Percentiles rank a stretch among this genome's conserved stretches.
Conservation (phyloP, 2,113 vertebrate species). For the Lasiurus cinereus region DNA sequence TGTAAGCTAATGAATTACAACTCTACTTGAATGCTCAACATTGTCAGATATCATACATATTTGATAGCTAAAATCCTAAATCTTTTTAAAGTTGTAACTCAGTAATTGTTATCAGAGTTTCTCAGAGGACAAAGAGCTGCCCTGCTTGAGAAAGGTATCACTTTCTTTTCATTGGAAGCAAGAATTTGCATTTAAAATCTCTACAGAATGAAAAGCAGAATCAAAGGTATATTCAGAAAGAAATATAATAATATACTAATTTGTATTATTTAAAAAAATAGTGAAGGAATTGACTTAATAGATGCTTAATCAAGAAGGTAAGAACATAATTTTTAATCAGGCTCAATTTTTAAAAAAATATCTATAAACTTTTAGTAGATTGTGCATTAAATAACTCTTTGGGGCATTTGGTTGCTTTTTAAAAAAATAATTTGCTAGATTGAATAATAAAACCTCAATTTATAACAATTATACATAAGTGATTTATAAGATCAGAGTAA, state of each 20-base stretch:
- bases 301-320: not conserved
- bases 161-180: slow-evolving; percentile 49
- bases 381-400: not conserved
- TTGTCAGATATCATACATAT: slow-evolving; percentile 38
- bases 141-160: slow-evolving; percentile 44
- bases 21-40: slow-evolving; percentile 43
- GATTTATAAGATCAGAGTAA: not conserved
- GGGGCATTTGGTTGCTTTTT: not conserved
- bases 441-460: not conserved
- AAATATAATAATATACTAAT: slow-evolving; percentile 44
- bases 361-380: not conserved
- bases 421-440: not conserved
- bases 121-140: not conserved
- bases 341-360: not conserved
- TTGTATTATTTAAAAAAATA: slow-evolving; percentile 4
- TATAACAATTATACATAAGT: not conserved
- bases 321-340: not conserved
- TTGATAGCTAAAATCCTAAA: slow-evolving; percentile 37
- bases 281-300: not conserved
- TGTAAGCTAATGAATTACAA: slow-evolving; percentile 68
- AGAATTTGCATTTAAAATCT: slow-evolving; percentile 50
- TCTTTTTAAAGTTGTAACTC: slow-evolving; percentile 43
- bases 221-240: slow-evolving; percentile 12
- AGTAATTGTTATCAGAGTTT: slow-evolving; percentile 55
- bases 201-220: slow-evolving; percentile 40